phyloP scores from a whole-genome alignment of 2,113 vertebrate genomes.

The Prunella himalayana region DNA sequence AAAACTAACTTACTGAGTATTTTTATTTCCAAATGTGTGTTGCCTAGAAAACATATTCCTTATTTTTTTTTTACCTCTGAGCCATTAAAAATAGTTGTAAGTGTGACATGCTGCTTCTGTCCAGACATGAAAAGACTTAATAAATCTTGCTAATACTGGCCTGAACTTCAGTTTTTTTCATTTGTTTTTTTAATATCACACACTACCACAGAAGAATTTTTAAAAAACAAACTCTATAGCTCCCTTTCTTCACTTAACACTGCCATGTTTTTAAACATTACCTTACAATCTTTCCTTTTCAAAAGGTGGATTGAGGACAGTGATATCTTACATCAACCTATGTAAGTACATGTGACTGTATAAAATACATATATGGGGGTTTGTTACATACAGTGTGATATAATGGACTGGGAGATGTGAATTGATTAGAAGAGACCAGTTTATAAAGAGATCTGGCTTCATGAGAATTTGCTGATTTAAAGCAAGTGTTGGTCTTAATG shows the following conservation, averaged over 20 bases:
- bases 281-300: not conserved
- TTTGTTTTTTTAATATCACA: not conserved
- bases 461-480: not conserved
- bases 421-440: not conserved
- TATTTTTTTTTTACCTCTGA: not conserved
- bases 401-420: not conserved
- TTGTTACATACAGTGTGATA: not conserved
- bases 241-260: not conserved
- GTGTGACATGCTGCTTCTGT: not conserved
- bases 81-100: not conserved
- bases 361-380: not conserved
- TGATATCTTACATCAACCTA: not conserved
- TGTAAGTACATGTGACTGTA: not conserved
- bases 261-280: not conserved
- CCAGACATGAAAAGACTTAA: not conserved
- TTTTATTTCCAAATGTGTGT: not conserved
- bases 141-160: not conserved
- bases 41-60: not conserved
- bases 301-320: not conserved
- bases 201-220: not conserved
- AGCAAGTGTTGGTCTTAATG: not conserved
- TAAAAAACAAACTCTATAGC: not conserved
- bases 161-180: not conserved
- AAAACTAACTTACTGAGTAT: not conserved
- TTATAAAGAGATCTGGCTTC: not conserved